Evolutionary conservation across 2,888 invertebrate genomes (phyloP), one percentile per base, ranked within the genome.

Genomic region (Coecobrya sp.): DNA sequence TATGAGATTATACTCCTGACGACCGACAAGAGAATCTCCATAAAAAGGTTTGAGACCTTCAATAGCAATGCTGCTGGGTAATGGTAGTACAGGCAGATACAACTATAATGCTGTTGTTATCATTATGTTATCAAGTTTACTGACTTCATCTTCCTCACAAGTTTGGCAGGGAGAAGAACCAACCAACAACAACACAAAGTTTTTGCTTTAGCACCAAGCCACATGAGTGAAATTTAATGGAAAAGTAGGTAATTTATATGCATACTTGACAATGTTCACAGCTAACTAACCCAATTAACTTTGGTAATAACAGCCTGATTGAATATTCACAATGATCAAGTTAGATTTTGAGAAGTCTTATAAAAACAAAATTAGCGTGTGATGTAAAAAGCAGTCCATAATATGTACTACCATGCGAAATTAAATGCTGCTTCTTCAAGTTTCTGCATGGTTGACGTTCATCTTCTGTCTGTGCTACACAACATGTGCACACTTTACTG

Each of bases 191-290:
- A 27, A 0, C 79, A 79, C 27, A 49, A n/a, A 55, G 0, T 76
- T 42, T 70, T 70, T 65, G 65, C 27, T 7, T 36, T 42, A 5
- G 52, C 52, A 52, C 27, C 52, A 79, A n/a, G 22, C 52, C 79
- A 52, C 52, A 79, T 27, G 79, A 79, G 79, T 52, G 79, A 79
- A 52, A 79, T 79, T n/a, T 79, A 79, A 52, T 79, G 25, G 49
- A 79, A 79, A 79, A 79, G 79, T 79, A 79, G 79, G 79, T 79
- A 79, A 79, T 79, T 79, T 79, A 79, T 79, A 79, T 79, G 79
- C 79, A 27, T 79, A 52, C 79, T 79, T 79, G 25, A 45, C 79
- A 25, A 52, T 49, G 27, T 27, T 79, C 79, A 52, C 52, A 79
- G 27, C 79, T 49, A 79, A 79, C 52, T 82, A 82, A 59, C 62